Conservation (phyloP, 1,140 invertebrate species). For the Acyrthosiphon pisum region DNA sequence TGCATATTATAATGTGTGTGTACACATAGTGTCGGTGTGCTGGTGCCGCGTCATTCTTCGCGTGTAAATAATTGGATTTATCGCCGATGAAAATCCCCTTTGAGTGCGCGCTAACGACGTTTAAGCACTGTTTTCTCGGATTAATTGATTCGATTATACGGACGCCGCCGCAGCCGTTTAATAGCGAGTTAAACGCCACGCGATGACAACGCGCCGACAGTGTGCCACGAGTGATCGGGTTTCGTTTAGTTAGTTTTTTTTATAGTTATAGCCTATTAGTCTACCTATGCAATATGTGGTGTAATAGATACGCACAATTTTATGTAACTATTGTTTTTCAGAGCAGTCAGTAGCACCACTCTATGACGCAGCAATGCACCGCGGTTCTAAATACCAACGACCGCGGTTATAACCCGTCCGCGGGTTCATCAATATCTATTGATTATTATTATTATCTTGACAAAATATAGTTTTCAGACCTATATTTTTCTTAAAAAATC, state of each 20-base stretch:
- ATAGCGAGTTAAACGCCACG: not conserved
- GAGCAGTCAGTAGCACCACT: not conserved
- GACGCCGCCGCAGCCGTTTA: not conserved
- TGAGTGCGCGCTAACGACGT: slow-evolving; percentile 5
- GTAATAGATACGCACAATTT: not conserved
- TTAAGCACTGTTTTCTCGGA: slow-evolving; percentile 4
- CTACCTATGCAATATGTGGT: not conserved
- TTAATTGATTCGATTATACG: slow-evolving; percentile 24
- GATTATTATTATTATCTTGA: too few species aligned
- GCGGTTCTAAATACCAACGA: not conserved
- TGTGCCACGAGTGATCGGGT: not conserved
- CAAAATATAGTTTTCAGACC: too few species aligned
- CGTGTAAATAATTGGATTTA: slow-evolving; percentile 13
- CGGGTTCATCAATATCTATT: too few species aligned
- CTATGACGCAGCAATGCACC: too few species aligned
- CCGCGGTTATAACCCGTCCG: too few species aligned
- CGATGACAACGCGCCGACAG: not conserved
- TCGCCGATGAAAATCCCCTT: not conserved
- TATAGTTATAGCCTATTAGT: not conserved
- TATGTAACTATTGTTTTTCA: not conserved
- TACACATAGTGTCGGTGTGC: not conserved
- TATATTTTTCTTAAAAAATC: too few species aligned
- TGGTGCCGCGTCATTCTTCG: not conserved
- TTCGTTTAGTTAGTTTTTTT: not conserved
- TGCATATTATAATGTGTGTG: not conserved